These are phyloP conservation scores for Tetramorium parvispinum DNA, from an alignment of 1,140 invertebrate species.

Conservation along the genomic window DNA sequence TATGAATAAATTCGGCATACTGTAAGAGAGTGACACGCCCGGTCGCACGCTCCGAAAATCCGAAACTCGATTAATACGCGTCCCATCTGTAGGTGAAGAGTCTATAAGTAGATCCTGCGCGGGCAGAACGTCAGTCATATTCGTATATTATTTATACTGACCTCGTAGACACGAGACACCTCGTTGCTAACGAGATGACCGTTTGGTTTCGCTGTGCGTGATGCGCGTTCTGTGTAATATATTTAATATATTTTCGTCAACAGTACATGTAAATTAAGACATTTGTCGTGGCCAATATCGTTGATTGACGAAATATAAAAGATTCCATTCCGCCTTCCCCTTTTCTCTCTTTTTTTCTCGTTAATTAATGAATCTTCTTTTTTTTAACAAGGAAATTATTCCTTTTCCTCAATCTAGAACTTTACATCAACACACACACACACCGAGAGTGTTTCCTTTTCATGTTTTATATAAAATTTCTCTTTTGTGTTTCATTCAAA, in stretches of 20 bases:
- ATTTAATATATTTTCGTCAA: slow-evolving; percentile 29
- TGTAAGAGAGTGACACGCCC: slow-evolving; percentile 58
- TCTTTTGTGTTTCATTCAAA: neutral
- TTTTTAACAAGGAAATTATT: neutral
- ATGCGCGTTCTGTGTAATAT: neutral
- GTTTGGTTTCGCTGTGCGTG: neutral
- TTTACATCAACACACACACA: neutral
- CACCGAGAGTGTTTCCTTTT: neutral
- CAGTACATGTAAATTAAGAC: neutral
- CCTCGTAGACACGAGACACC: slow-evolving; percentile 69
- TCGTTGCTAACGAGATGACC: slow-evolving; percentile 79
- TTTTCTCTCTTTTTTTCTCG: neutral
- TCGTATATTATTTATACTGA: slow-evolving; percentile 80
- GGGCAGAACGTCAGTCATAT: slow-evolving; percentile 81
- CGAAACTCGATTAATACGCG: slow-evolving; percentile 85
- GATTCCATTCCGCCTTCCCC: neutral
- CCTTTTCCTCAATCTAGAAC: neutral
- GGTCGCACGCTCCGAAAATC: slow-evolving; percentile 74
- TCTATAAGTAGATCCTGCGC: slow-evolving; percentile 83
- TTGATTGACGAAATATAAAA: neutral
- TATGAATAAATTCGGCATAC: slow-evolving; percentile 71
- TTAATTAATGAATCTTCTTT: neutral
- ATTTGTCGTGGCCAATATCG: neutral
- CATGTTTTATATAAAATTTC: neutral
- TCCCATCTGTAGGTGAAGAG: slow-evolving; percentile 81